These are phyloP conservation scores for Hypothenemus hampei DNA, from an alignment of 1,140 invertebrate species.

Conservation along the genomic window DNA sequence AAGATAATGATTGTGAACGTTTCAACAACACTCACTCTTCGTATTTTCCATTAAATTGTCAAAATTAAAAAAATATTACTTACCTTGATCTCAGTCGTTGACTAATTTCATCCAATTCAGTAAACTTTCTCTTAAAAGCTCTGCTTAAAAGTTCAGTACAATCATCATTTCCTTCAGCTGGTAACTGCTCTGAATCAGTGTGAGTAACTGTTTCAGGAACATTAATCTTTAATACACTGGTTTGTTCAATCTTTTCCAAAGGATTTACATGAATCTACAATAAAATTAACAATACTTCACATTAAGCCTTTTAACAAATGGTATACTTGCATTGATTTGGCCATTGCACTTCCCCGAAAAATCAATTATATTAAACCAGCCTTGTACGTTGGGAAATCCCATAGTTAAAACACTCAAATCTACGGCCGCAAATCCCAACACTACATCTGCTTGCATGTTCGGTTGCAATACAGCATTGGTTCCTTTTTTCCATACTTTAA, in stretches of 20 bases:
- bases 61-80: too few species aligned
- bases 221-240: neutral
- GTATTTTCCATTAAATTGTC: too few species aligned
- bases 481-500: conserved; percentile 57
- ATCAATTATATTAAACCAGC: conserved; percentile 60
- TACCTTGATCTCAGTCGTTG: conserved; percentile 49
- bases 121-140: conserved; percentile 55
- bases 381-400: conserved; percentile 51
- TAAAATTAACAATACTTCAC: conserved; percentile 5
- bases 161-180: conserved; percentile 9
- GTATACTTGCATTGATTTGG: conserved; percentile 52
- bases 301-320: conserved; percentile 5
- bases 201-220: neutral
- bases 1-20: neutral
- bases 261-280: conserved; percentile 50
- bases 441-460: conserved; percentile 50
- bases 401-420: conserved; percentile 53
- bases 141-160: conserved; percentile 43
- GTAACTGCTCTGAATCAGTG: too few species aligned
- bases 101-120: conserved; percentile 59
- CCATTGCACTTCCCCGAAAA: conserved; percentile 57
- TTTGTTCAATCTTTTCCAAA: conserved; percentile 44
- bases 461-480: conserved; percentile 38
- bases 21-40: neutral
- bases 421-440: conserved; percentile 57